Conservation (phyloP, 2,888 invertebrate genomes). For the Halictus quadricinctus region DNA sequence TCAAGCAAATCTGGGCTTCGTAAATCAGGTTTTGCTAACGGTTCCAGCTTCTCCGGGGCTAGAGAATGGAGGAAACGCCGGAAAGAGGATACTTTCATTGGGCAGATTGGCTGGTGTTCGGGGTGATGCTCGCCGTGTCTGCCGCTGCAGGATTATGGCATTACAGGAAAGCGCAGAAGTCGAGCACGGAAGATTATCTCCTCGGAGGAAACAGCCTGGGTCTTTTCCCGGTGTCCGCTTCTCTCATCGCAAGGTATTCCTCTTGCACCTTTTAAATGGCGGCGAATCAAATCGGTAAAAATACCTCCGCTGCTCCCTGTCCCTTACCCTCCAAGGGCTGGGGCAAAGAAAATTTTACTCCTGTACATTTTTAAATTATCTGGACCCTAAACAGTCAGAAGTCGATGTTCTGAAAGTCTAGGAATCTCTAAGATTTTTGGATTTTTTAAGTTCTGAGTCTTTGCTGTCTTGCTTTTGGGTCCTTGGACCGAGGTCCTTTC, state of each 20-base stretch:
- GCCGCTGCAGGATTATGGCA: slow-evolving; percentile 90
- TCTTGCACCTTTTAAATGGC: slow-evolving; percentile 30
- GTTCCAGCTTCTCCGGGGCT: slow-evolving; percentile 31
- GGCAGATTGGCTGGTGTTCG: slow-evolving; percentile 89
- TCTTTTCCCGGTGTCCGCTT: slow-evolving; percentile 93
- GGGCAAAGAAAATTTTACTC: neutral
- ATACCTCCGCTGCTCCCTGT: neutral
- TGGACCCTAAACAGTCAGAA: neutral
- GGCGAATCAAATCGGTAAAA: neutral
- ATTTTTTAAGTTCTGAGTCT: too few relatives aligned
- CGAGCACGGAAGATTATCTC: slow-evolving; percentile 88
- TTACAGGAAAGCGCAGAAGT: slow-evolving; percentile 84
- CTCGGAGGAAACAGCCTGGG: slow-evolving; percentile 90
- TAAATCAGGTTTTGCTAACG: slow-evolving; percentile 50
- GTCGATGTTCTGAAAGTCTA: neutral
- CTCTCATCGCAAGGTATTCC: slow-evolving; percentile 90
- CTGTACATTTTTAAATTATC: neutral
- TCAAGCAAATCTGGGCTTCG: slow-evolving; percentile 52
- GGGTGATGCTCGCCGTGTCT: slow-evolving; percentile 87
- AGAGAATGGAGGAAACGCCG: slow-evolving; percentile 51
- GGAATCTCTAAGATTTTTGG: too few relatives aligned
- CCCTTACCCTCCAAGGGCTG: neutral
- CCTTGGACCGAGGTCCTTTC: too few relatives aligned
- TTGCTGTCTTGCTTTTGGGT: too few relatives aligned
- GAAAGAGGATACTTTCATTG: slow-evolving; percentile 80